These are phyloP conservation scores for Metellina segmentata DNA, from an alignment of 2,888 invertebrate species.

Conservation along the genomic window DNA sequence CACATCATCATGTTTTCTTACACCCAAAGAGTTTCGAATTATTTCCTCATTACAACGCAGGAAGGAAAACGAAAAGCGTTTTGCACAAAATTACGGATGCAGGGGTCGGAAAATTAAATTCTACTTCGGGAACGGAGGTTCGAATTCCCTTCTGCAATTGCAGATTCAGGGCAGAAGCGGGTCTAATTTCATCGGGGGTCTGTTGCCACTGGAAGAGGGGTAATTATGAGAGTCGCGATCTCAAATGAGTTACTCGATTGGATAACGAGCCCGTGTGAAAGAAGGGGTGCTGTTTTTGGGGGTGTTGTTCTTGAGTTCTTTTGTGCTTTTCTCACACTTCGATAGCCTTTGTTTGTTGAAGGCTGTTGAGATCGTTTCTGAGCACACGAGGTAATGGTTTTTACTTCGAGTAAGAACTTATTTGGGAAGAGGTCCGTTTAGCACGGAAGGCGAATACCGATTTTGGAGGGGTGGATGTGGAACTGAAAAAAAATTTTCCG, in stretches of 20 bases:
- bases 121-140: slow-evolving; percentile 36
- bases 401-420: too few relatives aligned
- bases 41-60: slow-evolving; percentile 63
- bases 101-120: slow-evolving; percentile 68
- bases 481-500: too few relatives aligned
- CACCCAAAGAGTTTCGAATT: slow-evolving; percentile 65
- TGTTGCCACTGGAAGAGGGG: slow-evolving; percentile 24
- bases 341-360: too few relatives aligned
- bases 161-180: slow-evolving; percentile 28
- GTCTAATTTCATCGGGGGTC: slow-evolving; percentile 60
- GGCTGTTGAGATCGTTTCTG: too few relatives aligned
- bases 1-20: slow-evolving; percentile 65
- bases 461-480: too few relatives aligned
- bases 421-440: too few relatives aligned
- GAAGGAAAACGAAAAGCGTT: slow-evolving; percentile 50
- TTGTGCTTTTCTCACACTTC: too few relatives aligned
- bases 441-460: too few relatives aligned
- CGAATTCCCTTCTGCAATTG: slow-evolving; percentile 59
- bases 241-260: slow-evolving; percentile 9
- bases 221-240: slow-evolving; percentile 51
- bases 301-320: too few relatives aligned
- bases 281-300: neutral
- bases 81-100: slow-evolving; percentile 65
- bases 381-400: too few relatives aligned
- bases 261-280: neutral